Evolutionary conservation across 2,888 invertebrate species (phyloP).

Genomic region (Nephrotoma appendiculata): DNA sequence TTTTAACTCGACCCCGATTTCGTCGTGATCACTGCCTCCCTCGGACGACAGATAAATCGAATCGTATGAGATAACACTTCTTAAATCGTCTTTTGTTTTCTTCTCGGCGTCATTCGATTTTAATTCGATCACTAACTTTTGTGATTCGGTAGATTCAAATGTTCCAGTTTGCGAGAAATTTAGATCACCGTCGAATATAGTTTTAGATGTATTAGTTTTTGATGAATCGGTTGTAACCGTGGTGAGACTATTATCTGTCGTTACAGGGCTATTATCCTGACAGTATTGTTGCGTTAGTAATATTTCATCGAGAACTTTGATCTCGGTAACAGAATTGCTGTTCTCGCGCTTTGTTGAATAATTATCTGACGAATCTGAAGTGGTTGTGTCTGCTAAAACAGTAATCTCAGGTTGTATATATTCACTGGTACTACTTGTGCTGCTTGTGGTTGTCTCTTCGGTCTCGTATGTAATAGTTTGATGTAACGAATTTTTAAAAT

Average conservation of each 20-base stretch:
- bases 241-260: neutral
- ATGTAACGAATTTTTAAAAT: slow-evolving; percentile 31
- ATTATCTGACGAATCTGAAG: slow-evolving; percentile 30
- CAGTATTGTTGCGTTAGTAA: neutral
- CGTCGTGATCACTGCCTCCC: slow-evolving; percentile 18
- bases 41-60: slow-evolving; percentile 32
- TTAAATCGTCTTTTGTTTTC: neutral
- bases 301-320: slow-evolving; percentile 7
- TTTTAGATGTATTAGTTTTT: neutral
- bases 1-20: slow-evolving; percentile 12
- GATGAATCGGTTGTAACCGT: slow-evolving; percentile 3
- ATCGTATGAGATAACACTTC: slow-evolving; percentile 27
- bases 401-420: neutral
- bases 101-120: neutral
- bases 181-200: neutral
- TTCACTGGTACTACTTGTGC: slow-evolving; percentile 19
- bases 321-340: neutral
- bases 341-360: slow-evolving; percentile 17
- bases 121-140: slow-evolving; percentile 1
- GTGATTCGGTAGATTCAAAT: neutral
- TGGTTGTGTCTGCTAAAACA: slow-evolving; percentile 26
- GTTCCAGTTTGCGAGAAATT: neutral
- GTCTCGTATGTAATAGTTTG: slow-evolving; percentile 20
- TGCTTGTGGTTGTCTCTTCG: neutral
- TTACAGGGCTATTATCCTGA: neutral